Base-by-base conservation (phyloP, 2,797 vertebrate genomes). In the Scleropages formosus region DNA sequence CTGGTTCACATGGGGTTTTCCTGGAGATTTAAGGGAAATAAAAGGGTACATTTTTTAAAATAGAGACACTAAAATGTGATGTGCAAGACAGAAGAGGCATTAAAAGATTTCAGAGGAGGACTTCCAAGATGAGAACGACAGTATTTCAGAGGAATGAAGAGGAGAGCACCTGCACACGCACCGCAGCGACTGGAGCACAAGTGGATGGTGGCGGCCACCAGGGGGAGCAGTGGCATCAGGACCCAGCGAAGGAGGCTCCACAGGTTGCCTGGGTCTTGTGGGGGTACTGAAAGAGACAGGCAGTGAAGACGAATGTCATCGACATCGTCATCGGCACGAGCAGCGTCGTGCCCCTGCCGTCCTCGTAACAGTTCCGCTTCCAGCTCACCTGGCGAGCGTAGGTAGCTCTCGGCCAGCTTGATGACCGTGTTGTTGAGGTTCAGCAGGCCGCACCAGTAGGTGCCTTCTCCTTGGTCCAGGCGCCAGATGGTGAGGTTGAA, bases 391-490 rank as follows among this genome's bases (percentile, higher is more conserved):
- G 59, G 26, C 26, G 20, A 11, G 27, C 39, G 24, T 9, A 72
- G 27, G 47, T 80, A 72, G n/a, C 22, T n/a, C 66, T 89, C 86
- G 1, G 85, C 81, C 78, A 90, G 81, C 77, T 84, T 89, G 63
- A 88, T 76, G 66, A 90, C 79, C 71, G 66, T 77, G 8, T 63
- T 0, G 1, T 82, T 68, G 22, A 0, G 11, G 51, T 61, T 70
- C 77, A 77, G 75, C 16, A 88, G 15, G 7, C 88, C 88, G 15
- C 89, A 89, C 87, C 89, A 89, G 78, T 87, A 87, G 44, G 86
- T 31, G 18, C 85, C 89, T 0, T 78, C 75, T 3, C 79, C 80
- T 12, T 78, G 71, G 27, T 56, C 4, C 26, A 76, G 79, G 8
- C 75, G 60, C 56, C 6, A 7, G 13, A 84, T 44, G 0, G 65